Evolutionary conservation across 2,888 invertebrate genomes (phyloP).

Genomic region (Linnaemya tessellans): DNA sequence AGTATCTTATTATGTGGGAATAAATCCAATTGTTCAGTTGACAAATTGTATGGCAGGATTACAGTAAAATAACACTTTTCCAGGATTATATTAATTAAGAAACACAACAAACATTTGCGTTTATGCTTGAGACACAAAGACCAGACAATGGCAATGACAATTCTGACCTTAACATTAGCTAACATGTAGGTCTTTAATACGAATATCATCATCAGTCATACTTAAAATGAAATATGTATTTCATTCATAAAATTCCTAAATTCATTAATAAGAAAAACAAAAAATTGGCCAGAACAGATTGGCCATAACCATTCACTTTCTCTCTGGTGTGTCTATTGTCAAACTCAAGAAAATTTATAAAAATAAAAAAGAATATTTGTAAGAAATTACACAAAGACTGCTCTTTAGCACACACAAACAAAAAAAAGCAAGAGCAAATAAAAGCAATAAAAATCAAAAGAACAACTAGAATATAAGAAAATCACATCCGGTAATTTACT

Average conservation of each 20-base stretch:
- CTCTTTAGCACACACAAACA: conserved; percentile 26
- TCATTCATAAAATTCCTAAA: conserved; percentile 45
- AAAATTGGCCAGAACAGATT: conserved; percentile 57
- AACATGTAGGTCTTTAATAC: conserved; percentile 46
- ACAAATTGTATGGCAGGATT: conserved; percentile 56
- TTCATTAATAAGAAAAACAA: conserved; percentile 59
- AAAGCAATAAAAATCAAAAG: conserved; percentile 71
- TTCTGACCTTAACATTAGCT: conserved; percentile 29
- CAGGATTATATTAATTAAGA: conserved; percentile 53
- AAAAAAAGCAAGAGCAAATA: conserved; percentile 22
- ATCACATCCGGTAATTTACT: conserved; percentile 83
- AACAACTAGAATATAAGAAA: conserved; percentile 79
- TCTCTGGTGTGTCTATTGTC: conserved; percentile 8
- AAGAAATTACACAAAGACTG: conserved; percentile 53
- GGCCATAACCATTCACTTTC: conserved; percentile 50
- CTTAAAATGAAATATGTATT: conserved; percentile 52
- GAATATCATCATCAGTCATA: conserved; percentile 55
- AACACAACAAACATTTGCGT: conserved; percentile 54
- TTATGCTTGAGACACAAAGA: conserved; percentile 32
- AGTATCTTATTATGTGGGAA: background rate
- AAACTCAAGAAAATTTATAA: conserved; percentile 12
- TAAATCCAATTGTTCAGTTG: conserved; percentile 16
- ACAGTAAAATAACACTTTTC: conserved; percentile 54
- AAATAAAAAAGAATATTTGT: conserved; percentile 9
- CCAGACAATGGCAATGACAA: background rate